Evolutionary conservation across 1,140 invertebrate genomes (phyloP), one percentile per base, ranked within the genome.

Genomic region (Drosophila malerkotliana): DNA sequence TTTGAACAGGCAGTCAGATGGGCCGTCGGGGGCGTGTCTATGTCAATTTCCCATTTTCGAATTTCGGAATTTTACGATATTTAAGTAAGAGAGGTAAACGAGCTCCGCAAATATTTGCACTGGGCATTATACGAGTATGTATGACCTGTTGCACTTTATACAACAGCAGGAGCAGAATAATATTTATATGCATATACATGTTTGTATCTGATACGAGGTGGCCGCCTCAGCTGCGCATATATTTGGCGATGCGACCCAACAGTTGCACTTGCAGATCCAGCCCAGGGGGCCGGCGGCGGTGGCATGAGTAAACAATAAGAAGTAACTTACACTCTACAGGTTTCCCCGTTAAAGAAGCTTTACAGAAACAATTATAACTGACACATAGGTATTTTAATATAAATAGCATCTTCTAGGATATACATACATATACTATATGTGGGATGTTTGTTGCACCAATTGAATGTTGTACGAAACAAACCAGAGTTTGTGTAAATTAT

Each of bases 101-200:
- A 62, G 83, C 79, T 64, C 47, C 48, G 71, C 77, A 69, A 83
- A 88, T 87, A 88, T 88, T 87, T 87, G 81, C 74, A 48, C 52
- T 71, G 69, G 48, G 51, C 48, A 59, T 26, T 60, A 66, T 56
- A 18, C 18, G 18, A 18, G 18, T 18, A 21, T 21, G 21, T 21
- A 88, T 87, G 75, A 87, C 82, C 82, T 88, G 82, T 79, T 87
- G 82, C 78, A 87, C 82, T 87, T 82, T 88, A 57, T 76, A 79
- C 57, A 74, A 30, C 57, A 21, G 54, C 54, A 67, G 59, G 37
- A 55, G 51, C 56, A 79, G 45, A 53, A 62, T 63, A 58, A 71
- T 79, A 79, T 79, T 62, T 71, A 74, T 77, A 62, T 79, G 62
- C 44, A 79, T 79, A 56, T 71, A 74, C 76, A 58, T 79, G 60